phyloP scores from a whole-genome alignment of 2,797 vertebrate genomes.

The Limnodromus scolopaceus region DNA sequence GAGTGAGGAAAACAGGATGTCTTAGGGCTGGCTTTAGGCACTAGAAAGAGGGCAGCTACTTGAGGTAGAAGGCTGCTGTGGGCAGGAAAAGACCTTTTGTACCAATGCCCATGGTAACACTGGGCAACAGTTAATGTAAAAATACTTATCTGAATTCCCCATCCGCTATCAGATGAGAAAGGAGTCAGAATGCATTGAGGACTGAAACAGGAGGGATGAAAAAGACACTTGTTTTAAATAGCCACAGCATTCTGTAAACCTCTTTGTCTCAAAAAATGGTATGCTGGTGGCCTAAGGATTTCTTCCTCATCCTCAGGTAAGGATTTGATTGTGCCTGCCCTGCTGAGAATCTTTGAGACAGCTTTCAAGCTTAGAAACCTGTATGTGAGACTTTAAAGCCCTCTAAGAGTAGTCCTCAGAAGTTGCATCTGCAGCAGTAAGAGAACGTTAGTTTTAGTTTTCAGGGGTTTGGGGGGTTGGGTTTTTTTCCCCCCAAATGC shows the following conservation, averaged over 20 bases:
- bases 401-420: neutral
- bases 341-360: neutral
- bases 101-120: neutral
- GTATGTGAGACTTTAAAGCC: neutral
- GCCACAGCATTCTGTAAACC: neutral
- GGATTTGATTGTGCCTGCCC: neutral
- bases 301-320: neutral
- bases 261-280: neutral
- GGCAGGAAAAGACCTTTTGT: neutral
- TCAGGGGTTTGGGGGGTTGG: fast-evolving
- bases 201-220: neutral
- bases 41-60: neutral
- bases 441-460: neutral
- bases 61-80: neutral
- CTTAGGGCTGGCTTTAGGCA: neutral
- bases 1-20: neutral
- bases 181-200: neutral
- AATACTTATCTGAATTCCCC: neutral
- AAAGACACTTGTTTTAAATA: neutral
- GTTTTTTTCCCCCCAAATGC: neutral
- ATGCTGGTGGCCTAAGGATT: neutral
- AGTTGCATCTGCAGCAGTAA: neutral
- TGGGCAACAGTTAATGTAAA: neutral
- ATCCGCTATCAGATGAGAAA: neutral
- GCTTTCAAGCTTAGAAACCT: neutral